A percentile compares a stretch with the other conserved stretches of the same genome.
These are phyloP conservation scores for Drosophila lacertosa DNA, from an alignment of 1,140 invertebrate genomes.

Conservation along the genomic window DNA sequence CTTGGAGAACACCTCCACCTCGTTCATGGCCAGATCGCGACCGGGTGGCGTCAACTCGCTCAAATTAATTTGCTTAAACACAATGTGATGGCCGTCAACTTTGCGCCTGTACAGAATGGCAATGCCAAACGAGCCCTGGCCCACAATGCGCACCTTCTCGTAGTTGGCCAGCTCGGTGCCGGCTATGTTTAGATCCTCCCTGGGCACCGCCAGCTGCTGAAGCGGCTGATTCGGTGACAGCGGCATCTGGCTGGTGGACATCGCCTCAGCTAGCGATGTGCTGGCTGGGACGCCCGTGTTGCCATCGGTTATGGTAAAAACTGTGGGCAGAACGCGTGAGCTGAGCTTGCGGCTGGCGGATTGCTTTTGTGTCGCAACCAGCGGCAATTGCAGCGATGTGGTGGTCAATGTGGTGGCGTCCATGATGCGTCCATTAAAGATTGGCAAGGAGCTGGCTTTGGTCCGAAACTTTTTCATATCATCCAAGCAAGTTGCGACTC, in stretches of 20 bases:
- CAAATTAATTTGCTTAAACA: conserved; percentile 92
- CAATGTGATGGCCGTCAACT: conserved; percentile 88
- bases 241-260: conserved; percentile 45
- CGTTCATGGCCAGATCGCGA: conserved; percentile 90
- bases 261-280: conserved; percentile 63
- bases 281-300: conserved; percentile 46
- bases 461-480: conserved; percentile 74
- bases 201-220: conserved; percentile 54
- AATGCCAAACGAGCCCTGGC: conserved; percentile 89
- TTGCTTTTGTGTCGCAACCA: conserved; percentile 28
- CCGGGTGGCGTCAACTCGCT: conserved; percentile 88
- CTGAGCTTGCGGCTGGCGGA: conserved; percentile 17
- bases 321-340: conserved; percentile 44
- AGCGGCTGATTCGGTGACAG: conserved; percentile 26
- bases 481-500: background rate
- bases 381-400: conserved; percentile 58
- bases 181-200: conserved; percentile 42
- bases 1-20: conserved; percentile 89
- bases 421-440: conserved; percentile 77
- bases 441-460: conserved; percentile 74
- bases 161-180: conserved; percentile 75
- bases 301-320: conserved; percentile 74
- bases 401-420: conserved; percentile 72
- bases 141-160: conserved; percentile 75
- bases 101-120: conserved; percentile 89